Evolutionary conservation across 2,888 invertebrate species (phyloP).

Genomic region (Eupithecia dodoneata): DNA sequence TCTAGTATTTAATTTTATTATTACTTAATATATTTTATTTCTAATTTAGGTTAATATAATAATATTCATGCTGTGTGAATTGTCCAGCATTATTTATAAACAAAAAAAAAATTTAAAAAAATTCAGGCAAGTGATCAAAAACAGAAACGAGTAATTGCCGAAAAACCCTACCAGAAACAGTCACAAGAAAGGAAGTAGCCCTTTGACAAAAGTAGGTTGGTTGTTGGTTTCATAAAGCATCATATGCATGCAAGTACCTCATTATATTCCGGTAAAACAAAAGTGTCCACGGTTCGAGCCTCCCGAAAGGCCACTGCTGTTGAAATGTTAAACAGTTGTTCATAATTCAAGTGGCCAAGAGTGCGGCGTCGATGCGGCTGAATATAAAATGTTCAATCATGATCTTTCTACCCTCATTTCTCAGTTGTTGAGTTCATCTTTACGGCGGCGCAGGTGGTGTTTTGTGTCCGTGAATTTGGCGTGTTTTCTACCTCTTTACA

Average conservation of each 20-base stretch:
- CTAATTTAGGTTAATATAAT: no score
- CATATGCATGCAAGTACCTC: neutral
- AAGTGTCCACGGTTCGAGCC: conserved; percentile 6
- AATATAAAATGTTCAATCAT: conserved; percentile 73
- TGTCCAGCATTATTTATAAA: no score
- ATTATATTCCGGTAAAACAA: conserved; percentile 5
- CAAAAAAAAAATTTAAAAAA: no score
- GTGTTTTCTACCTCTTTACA: no score
- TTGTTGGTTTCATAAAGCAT: neutral
- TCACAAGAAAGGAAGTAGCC: neutral
- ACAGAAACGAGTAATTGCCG: neutral
- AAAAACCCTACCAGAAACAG: neutral
- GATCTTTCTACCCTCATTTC: conserved; percentile 58
- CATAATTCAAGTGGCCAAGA: conserved; percentile 53
- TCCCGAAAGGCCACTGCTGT: conserved; percentile 34
- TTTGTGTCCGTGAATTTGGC: neutral
- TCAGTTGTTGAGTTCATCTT: conserved; percentile 44
- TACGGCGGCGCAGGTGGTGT: conserved; percentile 20
- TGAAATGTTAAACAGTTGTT: conserved; percentile 47
- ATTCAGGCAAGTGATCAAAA: neutral
- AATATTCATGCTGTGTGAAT: no score
- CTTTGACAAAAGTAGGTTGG: neutral
- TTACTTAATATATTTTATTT: no score
- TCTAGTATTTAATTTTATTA: no score
- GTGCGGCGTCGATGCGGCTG: conserved; percentile 49